Evolutionary conservation across 1,140 invertebrate genomes (phyloP).

Genomic region (Ooceraea biroi): DNA sequence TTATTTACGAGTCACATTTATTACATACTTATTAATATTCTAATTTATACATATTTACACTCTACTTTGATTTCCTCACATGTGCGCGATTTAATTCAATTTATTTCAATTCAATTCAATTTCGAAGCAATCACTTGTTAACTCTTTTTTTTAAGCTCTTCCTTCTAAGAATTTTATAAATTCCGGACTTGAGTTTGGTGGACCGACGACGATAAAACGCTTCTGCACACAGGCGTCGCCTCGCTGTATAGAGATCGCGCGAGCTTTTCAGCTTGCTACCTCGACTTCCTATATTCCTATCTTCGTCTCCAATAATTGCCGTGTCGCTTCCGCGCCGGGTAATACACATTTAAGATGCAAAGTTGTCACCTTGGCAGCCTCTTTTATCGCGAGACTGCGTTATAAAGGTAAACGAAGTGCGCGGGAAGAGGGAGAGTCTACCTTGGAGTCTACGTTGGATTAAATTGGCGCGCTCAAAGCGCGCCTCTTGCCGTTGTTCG

Average conservation of each 20-base stretch:
- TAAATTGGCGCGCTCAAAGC: constrained; percentile 55
- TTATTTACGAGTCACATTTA: not conserved
- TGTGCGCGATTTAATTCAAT: too few relatives aligned
- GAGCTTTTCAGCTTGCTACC: not conserved
- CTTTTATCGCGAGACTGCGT: constrained; percentile 25
- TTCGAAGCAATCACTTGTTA: not conserved
- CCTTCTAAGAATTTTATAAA: not conserved
- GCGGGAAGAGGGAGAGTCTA: constrained; percentile 10
- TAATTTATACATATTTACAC: too few relatives aligned
- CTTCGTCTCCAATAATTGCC: not conserved
- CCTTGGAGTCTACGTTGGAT: constrained; percentile 30
- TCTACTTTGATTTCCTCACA: too few relatives aligned
- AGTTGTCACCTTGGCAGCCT: constrained; percentile 38
- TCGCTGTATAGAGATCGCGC: not conserved
- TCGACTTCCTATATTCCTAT: too few relatives aligned
- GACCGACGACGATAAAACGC: not conserved
- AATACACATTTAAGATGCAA: constrained; percentile 46
- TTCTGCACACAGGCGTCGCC: not conserved
- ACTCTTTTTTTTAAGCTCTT: not conserved
- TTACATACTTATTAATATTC: not conserved
- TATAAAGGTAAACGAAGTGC: constrained; percentile 52
- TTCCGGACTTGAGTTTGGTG: not conserved
- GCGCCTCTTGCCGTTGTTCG: constrained; percentile 17
- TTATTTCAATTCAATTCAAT: too few relatives aligned
- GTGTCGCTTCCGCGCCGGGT: not conserved